Conservation (phyloP, 2,113 vertebrate species). For the Nibea albiflora region DNA sequence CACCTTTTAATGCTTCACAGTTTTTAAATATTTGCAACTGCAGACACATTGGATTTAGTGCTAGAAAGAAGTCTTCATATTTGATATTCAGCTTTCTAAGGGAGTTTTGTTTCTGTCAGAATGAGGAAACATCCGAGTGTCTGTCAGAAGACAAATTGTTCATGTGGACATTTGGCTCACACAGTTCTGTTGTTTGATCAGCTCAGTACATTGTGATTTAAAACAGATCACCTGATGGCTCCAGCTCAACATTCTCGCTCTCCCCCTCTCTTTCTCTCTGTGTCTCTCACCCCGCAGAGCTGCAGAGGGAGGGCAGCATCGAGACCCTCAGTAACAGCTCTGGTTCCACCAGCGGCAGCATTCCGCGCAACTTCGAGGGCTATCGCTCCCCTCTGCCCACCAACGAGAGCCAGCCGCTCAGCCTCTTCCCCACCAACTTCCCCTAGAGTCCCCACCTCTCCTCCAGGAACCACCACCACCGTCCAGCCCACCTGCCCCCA, state of each 20-base stretch:
- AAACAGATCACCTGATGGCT: slow-evolving; percentile 13
- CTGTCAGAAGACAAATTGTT: not conserved
- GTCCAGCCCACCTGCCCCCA: slow-evolving; percentile 6
- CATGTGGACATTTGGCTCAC: not conserved
- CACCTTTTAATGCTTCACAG: no score
- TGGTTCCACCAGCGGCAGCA: slow-evolving; percentile 97
- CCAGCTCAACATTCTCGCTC: not conserved
- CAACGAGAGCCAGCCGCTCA: slow-evolving; percentile 97
- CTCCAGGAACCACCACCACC: not conserved
- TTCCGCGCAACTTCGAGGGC: slow-evolving; percentile 96
- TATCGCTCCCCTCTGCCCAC: slow-evolving; percentile 96
- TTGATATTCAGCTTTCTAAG: not conserved
- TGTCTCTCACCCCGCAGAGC: slow-evolving; percentile 83
- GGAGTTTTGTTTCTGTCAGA: not conserved
- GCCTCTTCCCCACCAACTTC: slow-evolving; percentile 95
- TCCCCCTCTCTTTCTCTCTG: not conserved
- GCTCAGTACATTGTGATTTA: not conserved
- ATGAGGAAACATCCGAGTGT: no score
- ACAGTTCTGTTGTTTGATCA: not conserved
- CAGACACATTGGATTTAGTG: not conserved
- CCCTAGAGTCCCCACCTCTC: slow-evolving; percentile 76
- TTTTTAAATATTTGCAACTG: not conserved
- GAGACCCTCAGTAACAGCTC: slow-evolving; percentile 99
- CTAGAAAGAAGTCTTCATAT: no score
- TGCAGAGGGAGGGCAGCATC: slow-evolving; percentile 99